These are phyloP conservation scores for Hyperoplus immaculatus DNA, from an alignment of 2,797 vertebrate genomes.

Conservation along the genomic window DNA sequence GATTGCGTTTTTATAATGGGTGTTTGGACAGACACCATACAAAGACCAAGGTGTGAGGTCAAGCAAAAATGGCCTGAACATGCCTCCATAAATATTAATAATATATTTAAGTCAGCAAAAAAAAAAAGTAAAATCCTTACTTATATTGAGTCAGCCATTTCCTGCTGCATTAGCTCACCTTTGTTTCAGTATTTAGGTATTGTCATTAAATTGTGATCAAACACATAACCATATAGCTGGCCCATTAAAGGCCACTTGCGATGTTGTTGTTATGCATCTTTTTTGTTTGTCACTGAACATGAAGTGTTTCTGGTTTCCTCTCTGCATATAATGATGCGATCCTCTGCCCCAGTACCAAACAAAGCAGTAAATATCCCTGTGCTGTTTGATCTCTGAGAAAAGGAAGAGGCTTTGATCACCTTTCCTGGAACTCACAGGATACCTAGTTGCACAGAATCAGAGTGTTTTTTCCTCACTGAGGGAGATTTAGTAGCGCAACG, in stretches of 20 bases:
- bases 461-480: slow-evolving; percentile 70
- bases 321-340: slow-evolving; percentile 46
- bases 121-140: not conserved
- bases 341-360: slow-evolving; percentile 73
- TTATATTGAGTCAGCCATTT: not conserved
- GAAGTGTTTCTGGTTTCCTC: slow-evolving; percentile 41
- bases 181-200: not conserved
- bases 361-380: slow-evolving; percentile 80
- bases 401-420: slow-evolving; percentile 81
- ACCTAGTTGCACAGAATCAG: slow-evolving; percentile 45
- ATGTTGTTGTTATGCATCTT: slow-evolving; percentile 3
- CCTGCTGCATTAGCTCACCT: not conserved
- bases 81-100: not conserved
- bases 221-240: not conserved
- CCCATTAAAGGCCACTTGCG: not conserved
- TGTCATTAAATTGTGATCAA: not conserved
- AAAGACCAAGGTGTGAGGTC: slow-evolving; percentile 18
- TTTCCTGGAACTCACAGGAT: slow-evolving; percentile 74
- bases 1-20: slow-evolving; percentile 38
- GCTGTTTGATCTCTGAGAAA: slow-evolving; percentile 79
- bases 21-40: slow-evolving; percentile 7
- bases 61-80: not conserved
- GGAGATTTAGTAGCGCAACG: slow-evolving; percentile 31
- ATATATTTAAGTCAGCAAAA: too few species aligned
- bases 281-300: slow-evolving; percentile 16